Evolutionary conservation across 2,797 vertebrate genomes (phyloP).

Genomic region (Anguilla marmorata): DNA sequence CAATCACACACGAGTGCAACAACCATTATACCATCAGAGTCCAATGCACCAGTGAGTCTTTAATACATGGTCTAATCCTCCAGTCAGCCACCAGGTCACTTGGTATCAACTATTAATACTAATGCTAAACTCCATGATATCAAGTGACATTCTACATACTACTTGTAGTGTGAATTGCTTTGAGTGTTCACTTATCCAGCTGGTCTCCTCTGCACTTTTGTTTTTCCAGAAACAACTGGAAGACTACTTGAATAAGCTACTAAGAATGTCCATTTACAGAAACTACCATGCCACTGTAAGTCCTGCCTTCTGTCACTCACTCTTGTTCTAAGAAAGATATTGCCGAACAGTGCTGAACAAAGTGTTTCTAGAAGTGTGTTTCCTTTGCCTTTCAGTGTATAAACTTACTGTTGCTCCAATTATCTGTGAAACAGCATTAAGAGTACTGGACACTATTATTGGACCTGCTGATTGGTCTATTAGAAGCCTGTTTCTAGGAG

Average conservation of each 20-base stretch:
- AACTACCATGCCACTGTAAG: conserved; percentile 92
- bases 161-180: not conserved
- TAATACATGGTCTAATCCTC: not conserved
- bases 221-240: conserved; percentile 88
- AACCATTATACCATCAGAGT: not conserved
- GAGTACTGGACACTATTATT: not conserved
- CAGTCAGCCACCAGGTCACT: not conserved
- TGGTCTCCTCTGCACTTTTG: conserved; percentile 50
- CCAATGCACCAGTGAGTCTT: not conserved
- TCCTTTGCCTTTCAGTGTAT: too few species aligned
- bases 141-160: not conserved
- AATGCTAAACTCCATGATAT: not conserved
- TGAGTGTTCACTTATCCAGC: not conserved
- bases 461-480: not conserved
- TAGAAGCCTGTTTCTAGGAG: not conserved
- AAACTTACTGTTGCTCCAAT: too few species aligned
- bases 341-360: too few species aligned
- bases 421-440: not conserved
- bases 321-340: too few species aligned
- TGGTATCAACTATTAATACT: not conserved
- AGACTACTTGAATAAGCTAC: conserved; percentile 90
- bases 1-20: conserved; percentile 17
- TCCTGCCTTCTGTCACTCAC: conserved; percentile 16
- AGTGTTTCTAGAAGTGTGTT: too few species aligned
- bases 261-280: conserved; percentile 89